Conservation (phyloP, 2,113 vertebrate species). For the Ginglymostoma cirratum region DNA sequence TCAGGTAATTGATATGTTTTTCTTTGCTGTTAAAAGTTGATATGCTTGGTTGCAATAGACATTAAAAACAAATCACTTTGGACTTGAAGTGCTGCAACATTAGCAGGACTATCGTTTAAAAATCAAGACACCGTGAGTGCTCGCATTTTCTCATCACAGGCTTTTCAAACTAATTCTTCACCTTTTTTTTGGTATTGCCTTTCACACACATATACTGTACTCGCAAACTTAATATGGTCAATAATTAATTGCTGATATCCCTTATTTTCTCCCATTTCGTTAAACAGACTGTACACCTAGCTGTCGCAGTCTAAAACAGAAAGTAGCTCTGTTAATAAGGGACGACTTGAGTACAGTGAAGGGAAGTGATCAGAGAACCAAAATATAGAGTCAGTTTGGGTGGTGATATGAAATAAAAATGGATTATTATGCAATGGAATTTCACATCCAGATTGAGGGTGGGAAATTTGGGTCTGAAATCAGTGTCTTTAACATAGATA, state of each 20-base stretch:
- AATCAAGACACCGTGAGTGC: background rate
- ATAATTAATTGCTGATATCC: background rate
- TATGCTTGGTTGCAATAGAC: background rate
- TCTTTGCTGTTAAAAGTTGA: background rate
- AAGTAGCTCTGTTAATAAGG: background rate
- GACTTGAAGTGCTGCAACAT: background rate
- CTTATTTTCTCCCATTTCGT: background rate
- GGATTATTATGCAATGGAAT: background rate
- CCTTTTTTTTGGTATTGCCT: background rate
- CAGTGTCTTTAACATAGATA: no score
- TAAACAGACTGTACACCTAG: background rate
- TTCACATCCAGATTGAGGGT: background rate
- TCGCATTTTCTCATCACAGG: background rate
- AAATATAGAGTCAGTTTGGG: background rate
- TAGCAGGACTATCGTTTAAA: background rate
- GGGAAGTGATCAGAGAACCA: background rate
- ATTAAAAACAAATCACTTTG: background rate
- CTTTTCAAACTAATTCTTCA: background rate
- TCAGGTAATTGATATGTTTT: conserved; percentile 25
- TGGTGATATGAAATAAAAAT: background rate
- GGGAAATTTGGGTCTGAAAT: background rate
- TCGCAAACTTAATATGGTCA: background rate
- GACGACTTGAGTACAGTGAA: background rate
- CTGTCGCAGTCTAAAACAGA: background rate
- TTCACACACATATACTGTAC: background rate